Conservation (phyloP, 2,113 vertebrate genomes). For the Asarcornis scutulata region DNA sequence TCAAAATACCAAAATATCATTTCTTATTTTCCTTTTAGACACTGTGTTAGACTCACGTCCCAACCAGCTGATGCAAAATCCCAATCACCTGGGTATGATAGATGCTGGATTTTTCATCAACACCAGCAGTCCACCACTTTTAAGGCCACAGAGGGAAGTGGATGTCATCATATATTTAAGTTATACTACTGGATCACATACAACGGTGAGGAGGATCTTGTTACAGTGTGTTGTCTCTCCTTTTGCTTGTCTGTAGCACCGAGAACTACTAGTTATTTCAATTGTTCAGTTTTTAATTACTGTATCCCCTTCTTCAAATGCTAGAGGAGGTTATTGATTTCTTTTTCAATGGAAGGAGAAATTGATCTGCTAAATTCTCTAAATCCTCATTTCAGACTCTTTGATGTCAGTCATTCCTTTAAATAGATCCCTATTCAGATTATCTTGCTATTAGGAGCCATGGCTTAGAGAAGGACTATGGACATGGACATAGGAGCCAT, state of each 20-base stretch:
- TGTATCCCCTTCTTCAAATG: background rate
- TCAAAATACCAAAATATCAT: background rate
- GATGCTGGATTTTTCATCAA: conserved; percentile 82
- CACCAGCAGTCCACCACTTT: conserved; percentile 75
- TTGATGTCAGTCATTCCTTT: background rate
- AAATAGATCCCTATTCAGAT: background rate
- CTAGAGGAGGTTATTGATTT: background rate
- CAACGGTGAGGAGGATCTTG: conserved; percentile 60
- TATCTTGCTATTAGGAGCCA: background rate
- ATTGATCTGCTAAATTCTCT: background rate
- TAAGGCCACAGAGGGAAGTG: conserved; percentile 74
- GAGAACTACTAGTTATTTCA: background rate
- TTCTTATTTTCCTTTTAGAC: conserved; percentile 70
- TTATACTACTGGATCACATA: conserved; percentile 78
- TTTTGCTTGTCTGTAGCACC: background rate
- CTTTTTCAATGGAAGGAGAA: background rate
- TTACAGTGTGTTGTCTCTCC: background rate
- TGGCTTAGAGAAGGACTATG: background rate
- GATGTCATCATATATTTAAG: conserved; percentile 83
- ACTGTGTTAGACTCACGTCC: conserved; percentile 73
- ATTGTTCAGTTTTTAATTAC: background rate
- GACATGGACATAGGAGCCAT: no score
- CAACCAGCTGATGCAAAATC: conserved; percentile 71
- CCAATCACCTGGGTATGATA: conserved; percentile 75
- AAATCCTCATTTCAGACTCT: background rate